phyloP scores from a whole-genome alignment of 2,797 vertebrate species.

The Lates japonicus region DNA sequence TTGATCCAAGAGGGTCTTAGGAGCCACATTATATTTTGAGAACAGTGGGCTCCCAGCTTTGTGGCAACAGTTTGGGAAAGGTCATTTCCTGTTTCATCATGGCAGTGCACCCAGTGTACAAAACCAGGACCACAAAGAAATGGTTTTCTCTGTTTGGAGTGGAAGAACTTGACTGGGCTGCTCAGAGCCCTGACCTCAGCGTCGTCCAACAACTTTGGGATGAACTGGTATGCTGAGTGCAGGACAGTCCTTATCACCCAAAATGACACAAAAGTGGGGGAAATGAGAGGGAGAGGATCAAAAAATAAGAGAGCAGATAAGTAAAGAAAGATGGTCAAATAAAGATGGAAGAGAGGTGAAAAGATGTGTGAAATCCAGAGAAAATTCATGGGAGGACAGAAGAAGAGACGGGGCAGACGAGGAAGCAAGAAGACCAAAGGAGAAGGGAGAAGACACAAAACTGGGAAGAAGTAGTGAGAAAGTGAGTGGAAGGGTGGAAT shows the following conservation, averaged over 20 bases:
- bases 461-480: not conserved
- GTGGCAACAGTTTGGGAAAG: too few relatives aligned
- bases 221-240: not conserved
- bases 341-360: not conserved
- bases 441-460: not conserved
- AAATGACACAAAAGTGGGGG: not conserved
- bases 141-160: too few relatives aligned
- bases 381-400: not conserved
- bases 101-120: not conserved
- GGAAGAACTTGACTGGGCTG: too few relatives aligned
- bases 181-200: too few relatives aligned
- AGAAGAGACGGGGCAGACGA: not conserved
- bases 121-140: too few relatives aligned
- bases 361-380: constrained; percentile 7
- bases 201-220: not conserved
- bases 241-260: not conserved
- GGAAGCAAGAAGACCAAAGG: not conserved
- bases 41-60: not conserved
- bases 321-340: not conserved
- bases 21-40: not conserved
- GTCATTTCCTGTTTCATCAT: not conserved
- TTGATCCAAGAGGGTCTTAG: too few relatives aligned
- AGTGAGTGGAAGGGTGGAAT: not conserved
- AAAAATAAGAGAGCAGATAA: not conserved
- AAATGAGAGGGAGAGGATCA: not conserved